Evolutionary conservation across 2,113 vertebrate genomes (phyloP).

Genomic region (Bolborhynchus lineola): DNA sequence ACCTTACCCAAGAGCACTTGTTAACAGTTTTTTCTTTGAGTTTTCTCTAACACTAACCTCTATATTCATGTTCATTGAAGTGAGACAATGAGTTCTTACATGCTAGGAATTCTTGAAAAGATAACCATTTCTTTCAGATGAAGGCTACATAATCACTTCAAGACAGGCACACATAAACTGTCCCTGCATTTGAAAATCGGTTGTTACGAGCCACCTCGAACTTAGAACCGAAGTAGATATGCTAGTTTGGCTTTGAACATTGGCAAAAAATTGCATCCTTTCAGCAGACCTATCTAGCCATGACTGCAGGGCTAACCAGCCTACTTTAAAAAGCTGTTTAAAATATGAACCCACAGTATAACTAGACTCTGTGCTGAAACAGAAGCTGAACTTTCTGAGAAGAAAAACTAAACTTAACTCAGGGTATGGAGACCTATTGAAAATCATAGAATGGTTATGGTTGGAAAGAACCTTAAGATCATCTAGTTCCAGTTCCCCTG

Average conservation of each 20-base stretch:
- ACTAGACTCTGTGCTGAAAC: background rate
- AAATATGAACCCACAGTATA: background rate
- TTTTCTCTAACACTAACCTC: background rate
- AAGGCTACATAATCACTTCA: background rate
- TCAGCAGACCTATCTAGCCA: background rate
- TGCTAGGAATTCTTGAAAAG: background rate
- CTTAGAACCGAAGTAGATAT: background rate
- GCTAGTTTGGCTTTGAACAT: background rate
- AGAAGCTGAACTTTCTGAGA: background rate
- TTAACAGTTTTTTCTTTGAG: background rate
- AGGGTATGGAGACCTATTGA: background rate
- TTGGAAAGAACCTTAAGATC: background rate
- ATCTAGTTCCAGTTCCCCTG: background rate
- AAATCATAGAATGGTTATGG: background rate
- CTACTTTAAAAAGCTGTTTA: background rate
- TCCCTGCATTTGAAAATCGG: background rate
- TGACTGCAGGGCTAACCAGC: background rate
- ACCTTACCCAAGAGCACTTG: background rate
- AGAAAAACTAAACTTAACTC: background rate
- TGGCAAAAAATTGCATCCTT: background rate
- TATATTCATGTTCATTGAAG: background rate
- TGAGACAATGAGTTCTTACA: background rate
- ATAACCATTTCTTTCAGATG: background rate
- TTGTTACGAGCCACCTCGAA: background rate
- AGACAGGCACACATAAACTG: background rate